Base-by-base conservation (phyloP, 2,888 invertebrate species). In the Hirtodrosophila alboralis region DNA sequence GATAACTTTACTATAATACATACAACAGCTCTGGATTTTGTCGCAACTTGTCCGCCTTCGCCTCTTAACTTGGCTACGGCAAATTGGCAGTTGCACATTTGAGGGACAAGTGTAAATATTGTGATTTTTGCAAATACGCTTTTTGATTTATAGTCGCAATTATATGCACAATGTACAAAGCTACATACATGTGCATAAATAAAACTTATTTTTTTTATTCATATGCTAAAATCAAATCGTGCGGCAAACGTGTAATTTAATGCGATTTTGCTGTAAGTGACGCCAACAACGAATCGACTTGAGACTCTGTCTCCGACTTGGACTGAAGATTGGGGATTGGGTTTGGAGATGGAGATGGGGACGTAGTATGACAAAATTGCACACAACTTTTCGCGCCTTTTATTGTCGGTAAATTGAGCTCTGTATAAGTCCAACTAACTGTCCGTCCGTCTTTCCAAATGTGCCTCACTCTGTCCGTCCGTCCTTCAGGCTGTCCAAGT, bases 131-230 rank as follows among this genome's bases (percentile, higher is more conserved):
- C 68, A 64, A 66, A 67, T 73, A 31, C 7, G 37, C 36, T 52
- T 52, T 67, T 72, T 86, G 87, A 88, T 87, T 88, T 86, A 88
- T 87, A 66, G 44, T 68, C 37, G 58, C 69, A 86, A 86, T 87
- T 81, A 80, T 71, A 67, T 69, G 69, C 76, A 70, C n/a, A n/a
- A n/a, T n/a, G n/a, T n/a, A n/a, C n/a, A n/a, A n/a, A n/a, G n/a
- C n/a, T n/a, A n/a, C 60, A 45, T 40, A 37, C 6, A 58, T 38
- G 30, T 18, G 13, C 23, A 51, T 3, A 30, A 31, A 5, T 21
- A 23, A 27, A 21, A 5, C 9, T n/a, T 18, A 18, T 18, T 18
- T 18, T 43, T 38, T 28, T 38, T 58, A 71, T 61, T 70, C 63
- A 62, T 41, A 60, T 56, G 70, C 60, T n/a, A 66, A 56, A 68